Percentiles rank a stretch among this genome's conserved stretches.
phyloP scores from a whole-genome alignment of 1,140 invertebrate species.

The Pseudomyrmex gracilis region DNA sequence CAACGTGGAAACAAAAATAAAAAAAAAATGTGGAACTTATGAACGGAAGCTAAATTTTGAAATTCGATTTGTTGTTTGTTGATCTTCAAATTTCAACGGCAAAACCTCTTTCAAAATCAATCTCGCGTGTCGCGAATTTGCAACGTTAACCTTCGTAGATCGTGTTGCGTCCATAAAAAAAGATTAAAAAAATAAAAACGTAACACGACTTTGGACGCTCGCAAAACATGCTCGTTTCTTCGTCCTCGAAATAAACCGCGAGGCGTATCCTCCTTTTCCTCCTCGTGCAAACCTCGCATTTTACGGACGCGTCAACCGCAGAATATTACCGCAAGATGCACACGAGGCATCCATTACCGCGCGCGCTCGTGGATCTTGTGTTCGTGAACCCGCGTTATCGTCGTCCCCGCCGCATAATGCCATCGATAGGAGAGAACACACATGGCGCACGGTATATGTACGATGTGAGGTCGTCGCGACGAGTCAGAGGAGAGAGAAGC shows the following conservation, averaged over 20 bases:
- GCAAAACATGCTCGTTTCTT: not conserved
- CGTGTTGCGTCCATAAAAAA: not conserved
- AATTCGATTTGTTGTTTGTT: too few relatives aligned
- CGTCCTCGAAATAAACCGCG: not conserved
- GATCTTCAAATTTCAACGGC: not conserved
- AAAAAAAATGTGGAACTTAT: too few relatives aligned
- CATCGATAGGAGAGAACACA: not conserved
- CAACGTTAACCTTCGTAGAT: not conserved
- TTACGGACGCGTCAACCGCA: slow-evolving; percentile 1
- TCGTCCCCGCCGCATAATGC: not conserved
- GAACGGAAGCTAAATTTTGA: too few relatives aligned
- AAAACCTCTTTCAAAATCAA: not conserved
- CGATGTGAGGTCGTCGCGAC: not conserved
- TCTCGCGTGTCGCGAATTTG: not conserved
- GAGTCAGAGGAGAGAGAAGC: not conserved
- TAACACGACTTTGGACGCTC: not conserved
- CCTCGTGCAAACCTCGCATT: not conserved
- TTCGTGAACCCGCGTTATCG: not conserved
- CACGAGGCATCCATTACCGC: not conserved
- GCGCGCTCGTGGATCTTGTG: not conserved
- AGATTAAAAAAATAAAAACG: too few relatives aligned
- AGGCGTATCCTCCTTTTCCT: not conserved
- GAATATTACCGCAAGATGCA: not conserved
- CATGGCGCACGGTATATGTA: too few relatives aligned
- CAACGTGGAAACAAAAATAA: not conserved